Evolutionary conservation across 2,113 vertebrate genomes (phyloP), one percentile per base, ranked within the genome.

Genomic region (Haemorhous mexicanus): DNA sequence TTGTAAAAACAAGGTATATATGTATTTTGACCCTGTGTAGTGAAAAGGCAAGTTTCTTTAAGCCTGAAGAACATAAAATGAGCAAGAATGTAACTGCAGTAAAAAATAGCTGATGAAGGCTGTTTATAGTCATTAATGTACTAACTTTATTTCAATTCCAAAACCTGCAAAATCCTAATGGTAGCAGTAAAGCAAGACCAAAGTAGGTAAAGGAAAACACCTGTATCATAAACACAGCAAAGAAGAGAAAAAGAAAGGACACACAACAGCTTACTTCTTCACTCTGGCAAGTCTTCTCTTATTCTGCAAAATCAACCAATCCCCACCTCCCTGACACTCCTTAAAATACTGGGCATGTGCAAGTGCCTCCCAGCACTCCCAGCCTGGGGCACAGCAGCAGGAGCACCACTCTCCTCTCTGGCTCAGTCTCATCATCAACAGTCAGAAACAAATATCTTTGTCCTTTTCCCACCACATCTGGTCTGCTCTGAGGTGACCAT

Each of bases 401-500:
- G 53, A 93, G 18, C 5, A 2, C 56, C n/a, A 16, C 49, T 50
- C n/a, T 73, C 50, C 23, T 74, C 67, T 55, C 53, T 37, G 35
- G 70, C 39, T 90, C 84, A 58, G 13, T 43, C 56, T 59, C 69
- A 59, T 32, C 35, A 67, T 6, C 44, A 32, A 22, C 5, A 52
- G 27, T 17, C 61, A 78, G 33, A 50, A 85, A 79, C 16, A 75
- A 1, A 1, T 3, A 12, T 11, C 18, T 5, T 0, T 17, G 19
- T 53, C 64, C 61, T 78, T 37, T 58, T 46, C 44, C 49, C 47
- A 47, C 33, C 43, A 64, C 47, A 35, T 28, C n/a, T 9, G 1
- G 14, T 59, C 66, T 64, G 69, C 85, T 64, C 15, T 72, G 35
- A 74, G 35, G 52, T 87, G 69, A 81, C 77, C 55, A 15, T 62